Evolutionary conservation across 2,797 vertebrate species (phyloP), one percentile per base, ranked within the genome.

Genomic region (Hipposideros larvatus): DNA sequence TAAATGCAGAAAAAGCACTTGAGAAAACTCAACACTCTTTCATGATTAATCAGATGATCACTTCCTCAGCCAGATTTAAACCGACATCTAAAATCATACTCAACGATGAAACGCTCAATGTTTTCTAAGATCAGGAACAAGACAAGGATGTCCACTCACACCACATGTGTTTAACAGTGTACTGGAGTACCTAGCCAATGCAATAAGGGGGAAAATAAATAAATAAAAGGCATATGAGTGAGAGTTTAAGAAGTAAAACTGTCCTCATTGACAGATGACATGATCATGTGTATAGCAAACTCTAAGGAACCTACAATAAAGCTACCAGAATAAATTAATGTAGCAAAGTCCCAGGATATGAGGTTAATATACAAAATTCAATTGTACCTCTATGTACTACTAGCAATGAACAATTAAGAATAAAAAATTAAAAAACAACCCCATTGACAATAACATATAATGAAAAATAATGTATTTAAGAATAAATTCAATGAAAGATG

Each of bases 401-500:
- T 51, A 88, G 26, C 26, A 71, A 84, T 66, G 9, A 94, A 91
- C 21, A 80, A 74, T 73, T 28, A 83, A 57, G 63, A 34, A 65
- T 11, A 91, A 94, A 74, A 73, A 19, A 41, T 75, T 41, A 2
- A 9, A 34, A 87, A 91, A 53, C 8, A 66, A 37, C 15, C 37
- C 18, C 34, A 73, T 1, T 57, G 82, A 94, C 3, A 92, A 84
- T 48, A 65, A 70, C 83, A 89, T 34, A 83, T 26, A 43, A 92
- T 55, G 10, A 85, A 92, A 84, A 92, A 46, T 63, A 73, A 94
- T 13, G 46, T 41, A 84, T 9, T 55, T 53, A 75, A 63, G 66
- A 73, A 78, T 94, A 87, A 92, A 92, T 65, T 93, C 71, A 75
- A 63, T 37, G 31, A 74, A 90, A 70, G 26, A 66, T 51, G 11